These are phyloP conservation scores for Calidris pygmaea DNA, from an alignment of 2,113 vertebrate genomes.

Conservation along the genomic window DNA sequence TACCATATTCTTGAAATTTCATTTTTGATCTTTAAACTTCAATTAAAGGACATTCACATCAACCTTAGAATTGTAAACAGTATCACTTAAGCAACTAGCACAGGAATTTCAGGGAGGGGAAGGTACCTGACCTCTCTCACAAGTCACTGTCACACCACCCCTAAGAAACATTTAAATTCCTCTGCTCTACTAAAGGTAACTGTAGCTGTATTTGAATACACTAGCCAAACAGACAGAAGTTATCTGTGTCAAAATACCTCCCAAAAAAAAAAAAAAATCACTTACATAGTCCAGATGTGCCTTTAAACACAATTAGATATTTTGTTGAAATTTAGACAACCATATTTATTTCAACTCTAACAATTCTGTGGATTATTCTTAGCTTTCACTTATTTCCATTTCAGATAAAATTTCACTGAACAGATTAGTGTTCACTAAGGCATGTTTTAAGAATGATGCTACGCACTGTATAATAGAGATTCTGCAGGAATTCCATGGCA, in stretches of 20 bases:
- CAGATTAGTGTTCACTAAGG: not conserved
- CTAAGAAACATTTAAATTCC: not conserved
- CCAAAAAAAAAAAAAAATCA: not conserved
- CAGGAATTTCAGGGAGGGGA: fast-evolving
- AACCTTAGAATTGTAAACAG: not conserved
- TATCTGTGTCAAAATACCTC: not conserved
- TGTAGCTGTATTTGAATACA: not conserved
- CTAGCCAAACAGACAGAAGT: not conserved
- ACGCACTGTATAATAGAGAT: not conserved
- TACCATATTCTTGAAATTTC: not conserved
- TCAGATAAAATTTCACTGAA: not conserved
- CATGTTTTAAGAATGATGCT: not conserved
- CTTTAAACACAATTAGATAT: not conserved
- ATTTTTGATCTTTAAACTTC: not conserved
- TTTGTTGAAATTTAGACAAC: not conserved
- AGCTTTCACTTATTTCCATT: not conserved
- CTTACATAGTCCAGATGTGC: not conserved
- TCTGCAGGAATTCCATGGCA: not conserved
- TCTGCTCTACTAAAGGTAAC: not conserved
- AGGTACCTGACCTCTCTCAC: not conserved
- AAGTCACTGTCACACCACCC: not conserved
- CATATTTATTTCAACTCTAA: not conserved
- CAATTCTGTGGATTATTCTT: not conserved
- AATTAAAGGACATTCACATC: not conserved
- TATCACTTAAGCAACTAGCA: not conserved